phyloP scores from a whole-genome alignment of 2,888 invertebrate species.

The Ophioninae sp. region DNA sequence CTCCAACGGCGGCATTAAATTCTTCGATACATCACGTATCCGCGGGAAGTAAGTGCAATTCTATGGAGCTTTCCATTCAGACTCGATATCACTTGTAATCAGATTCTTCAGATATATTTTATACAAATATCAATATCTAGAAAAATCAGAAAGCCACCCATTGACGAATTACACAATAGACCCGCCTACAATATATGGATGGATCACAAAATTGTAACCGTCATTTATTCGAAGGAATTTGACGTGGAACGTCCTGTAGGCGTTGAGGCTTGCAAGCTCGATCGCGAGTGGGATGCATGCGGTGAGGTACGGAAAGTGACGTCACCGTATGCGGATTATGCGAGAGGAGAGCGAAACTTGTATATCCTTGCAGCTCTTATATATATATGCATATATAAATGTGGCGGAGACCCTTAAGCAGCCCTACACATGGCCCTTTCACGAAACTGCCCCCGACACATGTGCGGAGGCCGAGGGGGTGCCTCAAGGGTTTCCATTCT shows the following conservation, averaged over 20 bases:
- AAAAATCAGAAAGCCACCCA: too few relatives aligned
- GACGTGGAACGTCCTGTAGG: not conserved
- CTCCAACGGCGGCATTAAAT: constrained; percentile 26
- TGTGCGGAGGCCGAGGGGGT: constrained; percentile 56
- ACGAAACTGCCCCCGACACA: constrained; percentile 50
- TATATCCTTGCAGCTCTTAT: constrained; percentile 22
- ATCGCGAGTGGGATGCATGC: constrained; percentile 40
- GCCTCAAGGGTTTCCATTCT: constrained; percentile 59
- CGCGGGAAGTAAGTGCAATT: constrained; percentile 28
- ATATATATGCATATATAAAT: constrained; percentile 6
- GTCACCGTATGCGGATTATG: constrained; percentile 60
- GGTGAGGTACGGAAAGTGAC: constrained; percentile 45
- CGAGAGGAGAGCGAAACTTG: constrained; percentile 54
- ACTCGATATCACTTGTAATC: not conserved
- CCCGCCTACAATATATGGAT: too few relatives aligned
- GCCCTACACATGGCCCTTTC: constrained; percentile 31
- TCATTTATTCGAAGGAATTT: not conserved
- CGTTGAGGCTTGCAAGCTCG: constrained; percentile 27
- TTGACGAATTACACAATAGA: too few relatives aligned
- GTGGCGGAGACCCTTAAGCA: constrained; percentile 24
- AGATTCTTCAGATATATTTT: too few relatives aligned
- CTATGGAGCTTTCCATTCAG: constrained; percentile 6
- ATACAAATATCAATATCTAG: too few relatives aligned
- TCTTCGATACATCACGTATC: constrained; percentile 39
- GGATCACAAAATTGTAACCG: not conserved